Evolutionary conservation across 2,797 vertebrate genomes (phyloP).

Genomic region (Pachyuromys duprasi): DNA sequence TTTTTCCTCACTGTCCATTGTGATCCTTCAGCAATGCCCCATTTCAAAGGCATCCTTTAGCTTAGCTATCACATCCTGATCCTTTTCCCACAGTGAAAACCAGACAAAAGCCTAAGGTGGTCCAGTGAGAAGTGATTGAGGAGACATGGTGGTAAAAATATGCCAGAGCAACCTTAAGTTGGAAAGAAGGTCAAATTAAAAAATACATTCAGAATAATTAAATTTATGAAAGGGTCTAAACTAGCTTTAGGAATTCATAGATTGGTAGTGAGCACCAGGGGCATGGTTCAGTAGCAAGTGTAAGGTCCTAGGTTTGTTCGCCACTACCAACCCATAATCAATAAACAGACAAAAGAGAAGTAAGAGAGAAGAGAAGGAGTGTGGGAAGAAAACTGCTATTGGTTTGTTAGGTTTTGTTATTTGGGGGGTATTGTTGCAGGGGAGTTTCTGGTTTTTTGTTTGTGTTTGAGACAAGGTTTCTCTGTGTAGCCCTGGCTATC

Average conservation of each 20-base stretch:
- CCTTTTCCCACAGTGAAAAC: background rate
- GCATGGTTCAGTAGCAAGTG: background rate
- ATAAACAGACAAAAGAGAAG: background rate
- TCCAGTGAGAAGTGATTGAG: background rate
- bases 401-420: background rate
- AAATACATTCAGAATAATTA: background rate
- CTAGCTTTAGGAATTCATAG: slow-evolving; percentile 7
- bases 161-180: background rate
- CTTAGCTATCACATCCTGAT: background rate
- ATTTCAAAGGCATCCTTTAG: background rate
- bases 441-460: background rate
- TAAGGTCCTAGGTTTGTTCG: background rate
- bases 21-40: background rate
- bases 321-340: background rate
- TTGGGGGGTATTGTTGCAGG: no score
- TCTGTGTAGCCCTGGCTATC: background rate
- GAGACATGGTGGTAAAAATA: background rate
- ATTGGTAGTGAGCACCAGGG: background rate
- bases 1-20: background rate
- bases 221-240: slow-evolving; percentile 21
- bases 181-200: slow-evolving; percentile 27
- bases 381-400: background rate
- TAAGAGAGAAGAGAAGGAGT: background rate
- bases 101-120: background rate
- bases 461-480: background rate